Percentiles rank a stretch among this genome's conserved stretches.
phyloP scores from a whole-genome alignment of 1,140 invertebrate species.

The Diorhabda sublineata region DNA sequence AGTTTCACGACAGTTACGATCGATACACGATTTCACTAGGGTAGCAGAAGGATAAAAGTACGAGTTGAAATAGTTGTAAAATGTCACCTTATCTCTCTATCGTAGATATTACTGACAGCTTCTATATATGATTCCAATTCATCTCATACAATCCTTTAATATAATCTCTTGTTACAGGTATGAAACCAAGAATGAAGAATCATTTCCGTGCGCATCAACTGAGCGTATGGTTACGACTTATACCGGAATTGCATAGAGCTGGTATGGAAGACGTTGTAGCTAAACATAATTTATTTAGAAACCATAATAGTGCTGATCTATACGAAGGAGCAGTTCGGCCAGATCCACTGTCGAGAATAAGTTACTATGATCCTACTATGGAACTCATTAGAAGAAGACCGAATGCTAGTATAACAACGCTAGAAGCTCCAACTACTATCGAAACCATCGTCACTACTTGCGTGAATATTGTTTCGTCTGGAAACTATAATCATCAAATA shows the following conservation, averaged over 20 bases:
- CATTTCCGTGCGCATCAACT: constrained; percentile 91
- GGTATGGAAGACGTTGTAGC: constrained; percentile 83
- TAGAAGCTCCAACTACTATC: constrained; percentile 55
- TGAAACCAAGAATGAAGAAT: constrained; percentile 86
- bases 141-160: too few species aligned
- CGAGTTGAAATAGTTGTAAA: too few species aligned
- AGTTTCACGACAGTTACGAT: too few species aligned
- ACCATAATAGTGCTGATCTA: constrained; percentile 73
- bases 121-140: too few species aligned
- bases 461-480: constrained; percentile 54
- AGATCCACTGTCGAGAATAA: constrained; percentile 65
- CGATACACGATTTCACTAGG: too few species aligned
- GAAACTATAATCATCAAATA: constrained; percentile 54
- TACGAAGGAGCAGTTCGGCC: constrained; percentile 78
- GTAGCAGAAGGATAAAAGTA: too few species aligned
- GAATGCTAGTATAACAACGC: constrained; percentile 49
- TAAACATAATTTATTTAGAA: constrained; percentile 76
- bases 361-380: constrained; percentile 53
- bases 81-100: too few species aligned
- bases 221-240: constrained; percentile 88
- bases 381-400: constrained; percentile 55
- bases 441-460: constrained; percentile 56
- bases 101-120: too few species aligned
- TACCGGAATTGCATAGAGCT: constrained; percentile 86
- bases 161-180: constrained; percentile 56